A percentile compares a stretch with the other conserved stretches of the same genome.
phyloP scores from a whole-genome alignment of 1,140 invertebrate species.

The Atta cephalotes region DNA sequence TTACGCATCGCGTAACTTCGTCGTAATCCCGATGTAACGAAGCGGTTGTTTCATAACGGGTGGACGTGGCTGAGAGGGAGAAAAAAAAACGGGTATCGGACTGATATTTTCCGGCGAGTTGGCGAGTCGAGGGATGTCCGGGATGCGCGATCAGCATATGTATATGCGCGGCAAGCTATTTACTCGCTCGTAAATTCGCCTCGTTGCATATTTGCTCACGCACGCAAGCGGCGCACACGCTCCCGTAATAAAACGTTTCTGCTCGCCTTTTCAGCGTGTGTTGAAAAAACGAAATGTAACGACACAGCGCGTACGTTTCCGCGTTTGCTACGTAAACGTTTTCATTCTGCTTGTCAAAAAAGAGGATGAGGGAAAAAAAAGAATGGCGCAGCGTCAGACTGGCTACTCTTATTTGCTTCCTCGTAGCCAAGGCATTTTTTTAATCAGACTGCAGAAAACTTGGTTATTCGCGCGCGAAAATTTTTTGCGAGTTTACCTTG shows the following conservation, averaged over 20 bases:
- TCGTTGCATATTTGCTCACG: conserved; percentile 37
- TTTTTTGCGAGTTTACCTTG: conserved; percentile 12
- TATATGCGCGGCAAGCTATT: conserved; percentile 27
- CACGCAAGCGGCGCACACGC: neutral
- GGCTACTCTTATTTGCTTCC: neutral
- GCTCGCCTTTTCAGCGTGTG: neutral
- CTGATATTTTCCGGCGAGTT: conserved; percentile 37
- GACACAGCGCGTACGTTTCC: neutral
- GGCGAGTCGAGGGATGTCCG: neutral
- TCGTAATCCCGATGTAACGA: conserved; percentile 32
- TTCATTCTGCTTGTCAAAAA: conserved; percentile 32
- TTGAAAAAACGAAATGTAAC: conserved; percentile 22
- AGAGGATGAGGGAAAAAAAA: neutral
- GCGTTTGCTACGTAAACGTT: conserved; percentile 30
- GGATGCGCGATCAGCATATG: conserved; percentile 39
- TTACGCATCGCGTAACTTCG: neutral
- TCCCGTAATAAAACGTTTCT: conserved; percentile 29
- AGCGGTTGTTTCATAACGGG: conserved; percentile 7
- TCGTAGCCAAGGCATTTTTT: neutral
- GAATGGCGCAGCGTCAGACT: neutral
- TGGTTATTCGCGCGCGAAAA: neutral
- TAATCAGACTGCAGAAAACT: neutral
- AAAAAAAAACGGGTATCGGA: neutral
- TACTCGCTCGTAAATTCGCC: conserved; percentile 42
- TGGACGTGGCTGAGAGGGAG: neutral